Evolutionary conservation across 23 tunicate genomes (phyloP).

Genomic region (Trididemnum clinides): DNA sequence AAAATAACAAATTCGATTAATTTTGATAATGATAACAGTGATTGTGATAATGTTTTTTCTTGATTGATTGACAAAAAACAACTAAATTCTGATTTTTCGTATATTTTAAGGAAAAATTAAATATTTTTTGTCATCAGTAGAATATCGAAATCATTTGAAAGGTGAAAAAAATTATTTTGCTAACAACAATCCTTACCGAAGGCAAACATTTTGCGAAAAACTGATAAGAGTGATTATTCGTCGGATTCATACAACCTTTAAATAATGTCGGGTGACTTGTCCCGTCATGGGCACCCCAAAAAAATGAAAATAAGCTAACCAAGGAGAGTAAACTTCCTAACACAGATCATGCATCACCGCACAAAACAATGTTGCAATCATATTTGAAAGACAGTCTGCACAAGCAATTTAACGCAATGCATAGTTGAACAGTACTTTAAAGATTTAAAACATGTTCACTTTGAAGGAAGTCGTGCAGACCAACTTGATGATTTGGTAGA

Average conservation of each 20-base stretch:
- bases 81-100: not conserved
- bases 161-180: not conserved
- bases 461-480: not conserved
- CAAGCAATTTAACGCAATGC: conserved; percentile 23
- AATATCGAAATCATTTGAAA: not conserved
- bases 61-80: not conserved
- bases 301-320: too few species aligned
- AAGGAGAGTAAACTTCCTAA: too few species aligned
- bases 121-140: not conserved
- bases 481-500: not conserved
- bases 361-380: not conserved
- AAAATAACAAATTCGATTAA: not conserved
- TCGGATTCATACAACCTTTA: conserved; percentile 40
- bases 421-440: conserved; percentile 43
- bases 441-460: not conserved
- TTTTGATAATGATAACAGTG: not conserved
- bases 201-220: not conserved
- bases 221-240: not conserved
- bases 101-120: not conserved
- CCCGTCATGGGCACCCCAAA: too few species aligned
- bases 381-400: not conserved
- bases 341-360: too few species aligned
- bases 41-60: not conserved
- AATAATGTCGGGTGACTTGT: conserved; percentile 42
- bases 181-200: not conserved